phyloP scores from a whole-genome alignment of 2,113 vertebrate species.

The Onychostoma macrolepis region DNA sequence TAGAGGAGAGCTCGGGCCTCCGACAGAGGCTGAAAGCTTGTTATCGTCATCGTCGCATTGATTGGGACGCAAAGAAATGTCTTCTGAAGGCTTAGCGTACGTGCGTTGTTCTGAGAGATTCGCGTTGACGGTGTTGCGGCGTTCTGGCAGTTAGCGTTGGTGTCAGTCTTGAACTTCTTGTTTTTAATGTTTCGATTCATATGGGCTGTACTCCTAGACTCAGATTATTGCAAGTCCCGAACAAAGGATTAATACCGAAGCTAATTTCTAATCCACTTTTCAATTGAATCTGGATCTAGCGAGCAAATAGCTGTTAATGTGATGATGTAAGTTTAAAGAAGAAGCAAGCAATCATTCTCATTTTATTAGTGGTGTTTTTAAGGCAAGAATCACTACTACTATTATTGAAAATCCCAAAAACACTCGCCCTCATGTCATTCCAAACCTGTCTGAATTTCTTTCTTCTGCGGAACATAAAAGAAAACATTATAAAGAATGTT shows the following conservation, averaged over 20 bases:
- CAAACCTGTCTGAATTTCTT: neutral
- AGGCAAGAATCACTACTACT: neutral
- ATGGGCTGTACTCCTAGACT: neutral
- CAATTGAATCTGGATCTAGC: conserved; percentile 23
- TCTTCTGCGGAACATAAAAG: neutral
- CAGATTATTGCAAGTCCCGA: conserved; percentile 19
- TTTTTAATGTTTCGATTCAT: conserved; percentile 7
- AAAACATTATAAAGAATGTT: neutral
- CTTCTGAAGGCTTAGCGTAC: conserved; percentile 37
- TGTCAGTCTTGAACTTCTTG: conserved; percentile 11
- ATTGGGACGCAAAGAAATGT: conserved; percentile 67
- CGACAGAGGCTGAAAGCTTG: conserved; percentile 49
- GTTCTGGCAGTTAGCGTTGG: neutral
- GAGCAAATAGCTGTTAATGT: conserved; percentile 5
- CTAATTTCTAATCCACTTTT: conserved; percentile 33
- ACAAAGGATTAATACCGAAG: conserved; percentile 20
- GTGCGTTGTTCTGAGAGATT: conserved; percentile 37
- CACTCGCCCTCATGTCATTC: neutral
- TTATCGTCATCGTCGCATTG: conserved; percentile 74
- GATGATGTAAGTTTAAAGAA: conserved; percentile 36
- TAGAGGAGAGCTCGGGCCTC: conserved; percentile 60
- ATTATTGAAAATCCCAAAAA: neutral
- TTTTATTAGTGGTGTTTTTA: conserved; percentile 9
- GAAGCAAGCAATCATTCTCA: neutral
- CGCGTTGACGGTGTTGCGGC: neutral